Evolutionary conservation across 2,888 invertebrate species (phyloP).

Genomic region (Neria commutata): DNA sequence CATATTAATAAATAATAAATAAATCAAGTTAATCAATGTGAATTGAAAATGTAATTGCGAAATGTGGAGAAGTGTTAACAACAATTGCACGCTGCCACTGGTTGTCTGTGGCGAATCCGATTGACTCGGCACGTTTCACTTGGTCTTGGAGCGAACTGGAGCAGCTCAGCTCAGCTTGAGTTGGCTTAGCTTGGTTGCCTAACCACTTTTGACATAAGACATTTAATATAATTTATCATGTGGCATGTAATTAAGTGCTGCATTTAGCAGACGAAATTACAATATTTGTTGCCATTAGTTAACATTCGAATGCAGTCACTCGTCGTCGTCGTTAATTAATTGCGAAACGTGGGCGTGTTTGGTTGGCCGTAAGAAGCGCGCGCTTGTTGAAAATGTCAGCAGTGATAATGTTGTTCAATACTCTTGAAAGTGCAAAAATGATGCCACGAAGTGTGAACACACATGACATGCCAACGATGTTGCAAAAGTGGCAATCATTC

Average conservation of each 20-base stretch:
- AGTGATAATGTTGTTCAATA: background rate
- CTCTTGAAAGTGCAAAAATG: no score
- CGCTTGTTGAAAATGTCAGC: conserved; percentile 11
- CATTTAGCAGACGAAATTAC: no score
- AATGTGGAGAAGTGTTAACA: background rate
- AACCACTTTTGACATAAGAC: no score
- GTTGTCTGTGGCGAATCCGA: background rate
- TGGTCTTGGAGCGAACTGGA: no score
- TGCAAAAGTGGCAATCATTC: no score
- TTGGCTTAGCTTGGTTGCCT: no score
- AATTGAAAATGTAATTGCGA: background rate
- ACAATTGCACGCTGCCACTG: background rate
- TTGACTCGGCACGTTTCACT: background rate
- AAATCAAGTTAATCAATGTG: background rate
- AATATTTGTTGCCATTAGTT: background rate
- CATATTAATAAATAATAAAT: background rate
- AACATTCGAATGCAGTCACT: background rate
- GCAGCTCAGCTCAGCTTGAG: no score
- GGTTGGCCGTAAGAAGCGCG: no score
- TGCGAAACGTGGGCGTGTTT: conserved; percentile 6
- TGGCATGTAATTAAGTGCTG: background rate
- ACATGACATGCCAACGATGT: no score
- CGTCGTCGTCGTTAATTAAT: background rate
- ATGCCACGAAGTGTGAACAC: no score
- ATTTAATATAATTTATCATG: background rate